Percentiles rank a stretch among this genome's conserved stretches.
Conservation (phyloP, 2,797 vertebrate species). For the Menidia menidia region DNA sequence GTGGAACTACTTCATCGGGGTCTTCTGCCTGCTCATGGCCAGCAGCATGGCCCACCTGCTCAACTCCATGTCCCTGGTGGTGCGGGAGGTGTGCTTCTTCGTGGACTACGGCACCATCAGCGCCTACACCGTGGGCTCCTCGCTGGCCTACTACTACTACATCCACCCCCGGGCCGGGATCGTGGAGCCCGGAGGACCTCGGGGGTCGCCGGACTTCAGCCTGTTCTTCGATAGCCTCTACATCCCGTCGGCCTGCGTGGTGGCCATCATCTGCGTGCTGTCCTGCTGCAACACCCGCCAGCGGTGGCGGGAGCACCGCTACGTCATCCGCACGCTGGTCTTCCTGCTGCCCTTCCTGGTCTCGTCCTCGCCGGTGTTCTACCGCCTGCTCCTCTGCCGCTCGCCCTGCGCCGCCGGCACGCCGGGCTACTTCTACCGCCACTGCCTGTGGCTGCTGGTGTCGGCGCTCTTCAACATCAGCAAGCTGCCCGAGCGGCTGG, state of each 20-base stretch:
- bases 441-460: constrained; percentile 85
- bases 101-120: constrained; percentile 84
- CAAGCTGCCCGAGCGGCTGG: constrained; percentile 84
- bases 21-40: constrained; percentile 81
- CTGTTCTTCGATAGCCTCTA: constrained; percentile 81
- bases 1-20: constrained; percentile 85
- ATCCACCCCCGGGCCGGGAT: constrained; percentile 77
- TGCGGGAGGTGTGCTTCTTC: constrained; percentile 82
- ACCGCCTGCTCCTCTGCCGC: constrained; percentile 78
- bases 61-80: constrained; percentile 86
- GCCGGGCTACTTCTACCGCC: constrained; percentile 80
- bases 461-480: constrained; percentile 85
- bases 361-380: constrained; percentile 84
- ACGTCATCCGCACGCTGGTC: constrained; percentile 84
- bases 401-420: constrained; percentile 66
- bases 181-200: constrained; percentile 35
- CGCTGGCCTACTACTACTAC: constrained; percentile 78
- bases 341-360: constrained; percentile 85
- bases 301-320: constrained; percentile 81
- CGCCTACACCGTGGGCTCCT: constrained; percentile 79
- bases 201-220: constrained; percentile 45
- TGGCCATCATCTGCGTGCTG: constrained; percentile 82
- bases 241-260: constrained; percentile 80
- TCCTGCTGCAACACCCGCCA: constrained; percentile 87
- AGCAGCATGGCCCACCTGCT: constrained; percentile 84